Evolutionary conservation across 2,113 vertebrate genomes (phyloP).

Genomic region (Neogale vison): DNA sequence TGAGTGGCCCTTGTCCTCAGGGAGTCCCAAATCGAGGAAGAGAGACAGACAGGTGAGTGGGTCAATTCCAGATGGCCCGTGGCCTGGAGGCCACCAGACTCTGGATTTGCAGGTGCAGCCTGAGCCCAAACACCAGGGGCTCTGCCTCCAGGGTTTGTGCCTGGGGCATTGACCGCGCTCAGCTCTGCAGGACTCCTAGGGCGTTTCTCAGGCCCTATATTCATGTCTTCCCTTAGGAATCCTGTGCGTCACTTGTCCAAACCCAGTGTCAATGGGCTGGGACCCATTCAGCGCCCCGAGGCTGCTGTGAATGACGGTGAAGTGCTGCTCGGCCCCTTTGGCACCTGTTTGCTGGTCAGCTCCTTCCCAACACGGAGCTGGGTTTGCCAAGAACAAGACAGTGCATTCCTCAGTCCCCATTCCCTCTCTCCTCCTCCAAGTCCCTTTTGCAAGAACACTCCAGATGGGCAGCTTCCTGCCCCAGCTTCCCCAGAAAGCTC

Average conservation of each 20-base stretch:
- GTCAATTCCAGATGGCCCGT: not conserved
- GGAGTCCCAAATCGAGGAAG: not conserved
- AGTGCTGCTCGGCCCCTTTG: not conserved
- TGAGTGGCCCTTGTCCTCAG: not conserved
- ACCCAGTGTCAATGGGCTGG: not conserved
- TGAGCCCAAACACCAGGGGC: not conserved
- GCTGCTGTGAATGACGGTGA: not conserved
- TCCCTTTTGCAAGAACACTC: not conserved
- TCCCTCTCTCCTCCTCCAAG: not conserved
- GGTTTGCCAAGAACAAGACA: not conserved
- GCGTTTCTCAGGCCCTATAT: not conserved
- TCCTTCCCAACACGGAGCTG: not conserved
- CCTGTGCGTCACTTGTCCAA: not conserved
- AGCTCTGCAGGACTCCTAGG: not conserved
- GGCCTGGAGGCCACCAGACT: not conserved
- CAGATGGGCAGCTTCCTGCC: not conserved
- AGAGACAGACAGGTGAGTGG: not conserved
- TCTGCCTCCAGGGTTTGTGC: conserved; percentile 7
- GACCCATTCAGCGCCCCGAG: not conserved
- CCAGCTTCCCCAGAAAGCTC: not conserved
- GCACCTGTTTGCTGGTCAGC: not conserved
- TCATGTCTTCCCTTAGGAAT: not conserved
- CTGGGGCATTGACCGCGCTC: not conserved
- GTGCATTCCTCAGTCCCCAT: not conserved
- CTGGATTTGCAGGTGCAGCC: not conserved